Percentiles rank a stretch among this genome's conserved stretches.
Conservation (phyloP, 2,888 invertebrate genomes). For the Dicyrtoma fusca region DNA sequence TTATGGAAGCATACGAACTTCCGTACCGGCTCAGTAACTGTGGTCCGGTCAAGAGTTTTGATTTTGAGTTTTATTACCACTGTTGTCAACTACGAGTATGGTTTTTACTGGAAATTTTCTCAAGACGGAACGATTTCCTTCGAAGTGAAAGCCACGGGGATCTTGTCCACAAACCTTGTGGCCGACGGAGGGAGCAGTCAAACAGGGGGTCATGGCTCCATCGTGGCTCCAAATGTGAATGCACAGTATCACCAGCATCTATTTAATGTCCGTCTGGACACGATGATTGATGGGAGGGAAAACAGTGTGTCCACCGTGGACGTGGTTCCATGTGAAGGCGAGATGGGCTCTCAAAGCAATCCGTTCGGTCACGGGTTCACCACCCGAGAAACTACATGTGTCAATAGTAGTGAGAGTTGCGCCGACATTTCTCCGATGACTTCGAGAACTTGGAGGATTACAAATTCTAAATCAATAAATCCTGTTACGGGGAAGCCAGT, state of each 20-base stretch:
- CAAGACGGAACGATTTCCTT: conserved; percentile 49
- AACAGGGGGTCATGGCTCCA: conserved; percentile 1
- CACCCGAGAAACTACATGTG: conserved; percentile 36
- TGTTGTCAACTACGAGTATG: conserved; percentile 52
- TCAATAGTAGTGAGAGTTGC: conserved; percentile 28
- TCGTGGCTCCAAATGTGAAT: conserved; percentile 37
- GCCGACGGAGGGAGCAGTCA: background rate
- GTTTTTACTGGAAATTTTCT: conserved; percentile 49
- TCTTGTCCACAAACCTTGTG: conserved; percentile 35
- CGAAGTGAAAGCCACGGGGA: conserved; percentile 51
- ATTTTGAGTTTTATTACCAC: conserved; percentile 50
- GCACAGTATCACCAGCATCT: conserved; percentile 54
- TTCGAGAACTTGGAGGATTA: conserved; percentile 48
- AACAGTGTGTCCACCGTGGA: conserved; percentile 46
- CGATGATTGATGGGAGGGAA: conserved; percentile 47
- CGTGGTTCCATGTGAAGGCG: conserved; percentile 38
- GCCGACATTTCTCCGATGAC: conserved; percentile 40
- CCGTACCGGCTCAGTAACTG: conserved; percentile 43
- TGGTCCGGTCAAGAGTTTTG: conserved; percentile 43
- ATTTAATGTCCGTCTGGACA: conserved; percentile 47
- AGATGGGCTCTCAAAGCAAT: conserved; percentile 42
- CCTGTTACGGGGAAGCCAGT: conserved; percentile 47
- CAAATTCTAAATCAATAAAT: conserved; percentile 45
- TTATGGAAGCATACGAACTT: conserved; percentile 52
- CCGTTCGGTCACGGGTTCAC: conserved; percentile 52